phyloP scores from a whole-genome alignment of 2,888 invertebrate species.

The Erebia ligea region DNA sequence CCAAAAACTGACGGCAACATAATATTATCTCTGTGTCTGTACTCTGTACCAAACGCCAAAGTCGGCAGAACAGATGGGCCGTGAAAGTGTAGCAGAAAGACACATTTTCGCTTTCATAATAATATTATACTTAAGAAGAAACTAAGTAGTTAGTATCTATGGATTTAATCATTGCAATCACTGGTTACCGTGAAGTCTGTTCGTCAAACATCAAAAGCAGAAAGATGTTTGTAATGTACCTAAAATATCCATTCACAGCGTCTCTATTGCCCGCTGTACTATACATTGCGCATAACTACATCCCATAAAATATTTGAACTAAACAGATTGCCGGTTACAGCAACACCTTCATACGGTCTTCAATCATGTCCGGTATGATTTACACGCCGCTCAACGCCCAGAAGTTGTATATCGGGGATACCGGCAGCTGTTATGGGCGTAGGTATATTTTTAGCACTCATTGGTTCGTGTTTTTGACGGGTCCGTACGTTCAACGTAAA shows the following conservation, averaged over 20 bases:
- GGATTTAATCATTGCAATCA: too few species aligned
- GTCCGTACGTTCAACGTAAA: slow-evolving; percentile 37
- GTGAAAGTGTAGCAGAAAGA: too few species aligned
- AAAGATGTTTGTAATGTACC: too few species aligned
- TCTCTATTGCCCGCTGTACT: not conserved
- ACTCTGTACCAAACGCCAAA: too few species aligned
- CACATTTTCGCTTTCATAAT: too few species aligned
- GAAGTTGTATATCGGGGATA: slow-evolving; percentile 33
- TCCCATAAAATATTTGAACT: slow-evolving; percentile 16
- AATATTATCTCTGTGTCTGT: too few species aligned
- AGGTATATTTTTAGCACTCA: slow-evolving; percentile 39
- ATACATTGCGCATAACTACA: not conserved
- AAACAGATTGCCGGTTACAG: slow-evolving; percentile 16
- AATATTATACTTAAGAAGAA: too few species aligned
- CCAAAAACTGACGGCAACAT: too few species aligned
- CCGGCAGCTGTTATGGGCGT: slow-evolving; percentile 35
- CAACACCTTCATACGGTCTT: slow-evolving; percentile 18
- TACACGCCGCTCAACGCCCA: slow-evolving; percentile 26
- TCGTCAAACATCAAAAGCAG: too few species aligned
- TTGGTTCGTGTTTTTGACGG: slow-evolving; percentile 44
- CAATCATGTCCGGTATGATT: slow-evolving; percentile 28
- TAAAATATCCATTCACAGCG: not conserved
- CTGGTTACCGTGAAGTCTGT: too few species aligned
- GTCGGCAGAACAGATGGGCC: too few species aligned
- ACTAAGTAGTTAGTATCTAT: too few species aligned